Base-by-base conservation (phyloP, 2,888 invertebrate species). In the Deroplatys truncata region DNA sequence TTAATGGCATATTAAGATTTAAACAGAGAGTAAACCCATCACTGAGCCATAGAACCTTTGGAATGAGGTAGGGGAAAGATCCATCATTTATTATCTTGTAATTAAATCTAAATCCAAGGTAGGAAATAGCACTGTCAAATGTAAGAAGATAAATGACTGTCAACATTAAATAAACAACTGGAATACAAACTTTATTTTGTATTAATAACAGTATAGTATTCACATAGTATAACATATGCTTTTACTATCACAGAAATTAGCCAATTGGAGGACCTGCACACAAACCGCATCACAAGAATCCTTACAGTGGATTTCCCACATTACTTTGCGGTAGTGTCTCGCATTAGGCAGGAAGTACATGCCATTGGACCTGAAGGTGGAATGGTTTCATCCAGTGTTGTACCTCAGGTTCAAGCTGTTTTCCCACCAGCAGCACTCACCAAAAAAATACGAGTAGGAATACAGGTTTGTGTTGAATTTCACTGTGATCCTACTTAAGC, bases 401-500 rank as follows among this genome's bases (percentile, higher is more conserved):
- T 99, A 89, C 98, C 98, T 8, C 97, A 98, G 94, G 97, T 96
- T 72, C 97, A 97, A 93, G 97, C 97, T 4, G 96, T 97, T 91
- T 99, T 99, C 95, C 99, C 99, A 29, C 96, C 98, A 84, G 97
- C 98, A 91, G 99, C 99, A 84, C 96, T 99, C 86, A 99, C 99
- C n/a, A 99, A 99, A 95, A 98, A 98, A 93, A 99, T 99, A 94
- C 97, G 98, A 94, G 99, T 99, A 92, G 99, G 99, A 91, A 95
- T 99, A 91, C 99, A 99, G 95, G 97, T 97, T 93, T 93, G 92
- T 92, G 88, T 25, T 35, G 72, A 43, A 49, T 31, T n/a, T 84
- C 15, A 28, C 20, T 25, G 20, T 20, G 7, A 20, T 13, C 10
- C 43, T 43, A 43, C 43, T 8, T 35, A 35, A 29, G 15, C 20